A percentile compares a stretch with the other conserved stretches of the same genome.
Evolutionary conservation across 2,113 vertebrate genomes (phyloP).

Genomic region (Balaeniceps rex): DNA sequence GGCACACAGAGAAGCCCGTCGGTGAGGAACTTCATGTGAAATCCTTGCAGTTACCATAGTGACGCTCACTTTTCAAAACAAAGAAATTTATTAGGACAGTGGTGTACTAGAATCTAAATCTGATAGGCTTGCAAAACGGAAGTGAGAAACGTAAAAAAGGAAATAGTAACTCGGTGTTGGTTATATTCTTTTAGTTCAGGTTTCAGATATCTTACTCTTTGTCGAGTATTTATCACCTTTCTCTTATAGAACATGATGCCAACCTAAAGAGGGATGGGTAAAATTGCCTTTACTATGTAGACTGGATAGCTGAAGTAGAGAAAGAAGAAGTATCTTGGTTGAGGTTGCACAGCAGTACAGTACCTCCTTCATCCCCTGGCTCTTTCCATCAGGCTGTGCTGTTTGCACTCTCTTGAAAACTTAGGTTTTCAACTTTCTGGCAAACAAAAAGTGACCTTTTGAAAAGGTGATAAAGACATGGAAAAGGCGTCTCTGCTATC

Average conservation of each 20-base stretch:
- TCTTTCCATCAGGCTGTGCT: background rate
- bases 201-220: background rate
- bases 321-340: background rate
- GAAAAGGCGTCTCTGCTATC: background rate
- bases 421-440: background rate
- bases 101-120: background rate
- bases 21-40: background rate
- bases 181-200: background rate
- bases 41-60: background rate
- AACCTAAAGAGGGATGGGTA: background rate
- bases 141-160: background rate
- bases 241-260: background rate
- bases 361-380: background rate
- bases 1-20: background rate
- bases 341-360: background rate
- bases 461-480: background rate
- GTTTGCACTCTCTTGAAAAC: background rate
- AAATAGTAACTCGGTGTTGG: background rate
- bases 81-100: background rate
- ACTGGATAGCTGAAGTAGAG: background rate
- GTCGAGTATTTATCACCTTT: background rate
- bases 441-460: background rate
- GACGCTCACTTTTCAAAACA: background rate
- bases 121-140: background rate
- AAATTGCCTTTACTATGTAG: background rate